Conservation (phyloP, 2,888 invertebrate genomes). For the Hydroisotoma schaefferi region DNA sequence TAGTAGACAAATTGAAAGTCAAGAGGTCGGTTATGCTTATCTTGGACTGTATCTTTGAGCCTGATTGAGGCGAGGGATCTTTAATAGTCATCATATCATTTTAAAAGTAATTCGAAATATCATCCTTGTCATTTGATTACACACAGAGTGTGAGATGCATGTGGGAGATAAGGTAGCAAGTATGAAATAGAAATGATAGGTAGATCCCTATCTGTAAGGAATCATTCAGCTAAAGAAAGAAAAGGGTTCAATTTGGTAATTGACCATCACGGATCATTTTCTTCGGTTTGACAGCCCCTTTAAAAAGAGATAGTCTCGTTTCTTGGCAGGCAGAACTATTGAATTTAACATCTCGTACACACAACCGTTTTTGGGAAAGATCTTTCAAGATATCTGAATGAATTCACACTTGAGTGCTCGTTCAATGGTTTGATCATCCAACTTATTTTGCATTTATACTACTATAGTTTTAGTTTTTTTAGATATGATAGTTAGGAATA, state of each 20-base stretch:
- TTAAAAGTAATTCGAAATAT: not conserved
- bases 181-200: not conserved
- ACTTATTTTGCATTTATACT: no score
- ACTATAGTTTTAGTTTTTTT: no score
- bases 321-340: no score
- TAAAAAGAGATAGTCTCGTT: slow-evolving; percentile 1
- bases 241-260: slow-evolving; percentile 33
- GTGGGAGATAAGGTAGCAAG: not conserved
- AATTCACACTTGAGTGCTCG: not conserved
- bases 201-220: not conserved
- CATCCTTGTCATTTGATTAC: slow-evolving; percentile 6
- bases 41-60: not conserved
- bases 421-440: no score
- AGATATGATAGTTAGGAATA: no score
- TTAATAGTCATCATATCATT: not conserved
- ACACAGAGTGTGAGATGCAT: no score
- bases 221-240: slow-evolving; percentile 34
- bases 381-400: slow-evolving; percentile 4
- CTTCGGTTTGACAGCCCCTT: not conserved
- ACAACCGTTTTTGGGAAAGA: not conserved
- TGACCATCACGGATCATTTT: slow-evolving; percentile 11
- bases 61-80: not conserved
- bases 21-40: slow-evolving; percentile 33
- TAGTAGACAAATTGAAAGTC: slow-evolving; percentile 48
- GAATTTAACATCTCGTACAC: no score